A percentile compares a stretch with the other conserved stretches of the same genome.
Evolutionary conservation across 1,140 invertebrate species (phyloP).

Genomic region (Ostrea edulis): DNA sequence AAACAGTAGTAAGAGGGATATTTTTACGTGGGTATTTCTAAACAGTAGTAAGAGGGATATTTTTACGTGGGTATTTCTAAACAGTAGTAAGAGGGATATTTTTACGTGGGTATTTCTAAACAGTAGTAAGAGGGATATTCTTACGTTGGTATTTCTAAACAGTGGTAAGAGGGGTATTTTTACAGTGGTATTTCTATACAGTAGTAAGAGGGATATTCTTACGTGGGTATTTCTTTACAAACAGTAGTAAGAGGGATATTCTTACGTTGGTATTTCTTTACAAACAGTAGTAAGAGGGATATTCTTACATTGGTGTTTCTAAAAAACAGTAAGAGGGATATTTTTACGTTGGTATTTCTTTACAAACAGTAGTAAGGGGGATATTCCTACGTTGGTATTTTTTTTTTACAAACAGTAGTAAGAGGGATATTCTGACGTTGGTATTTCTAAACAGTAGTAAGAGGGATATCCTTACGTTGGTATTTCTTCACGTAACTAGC

Average conservation of each 20-base stretch:
- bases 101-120: neutral
- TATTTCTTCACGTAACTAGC: too few relatives aligned
- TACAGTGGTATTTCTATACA: neutral
- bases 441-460: neutral
- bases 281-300: neutral
- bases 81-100: neutral
- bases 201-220: neutral
- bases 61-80: neutral
- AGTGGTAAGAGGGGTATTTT: neutral
- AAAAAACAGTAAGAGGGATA: neutral
- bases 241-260: neutral
- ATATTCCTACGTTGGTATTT: too few relatives aligned
- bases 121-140: neutral
- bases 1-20: neutral
- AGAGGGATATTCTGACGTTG: too few relatives aligned
- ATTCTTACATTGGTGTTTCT: too few relatives aligned
- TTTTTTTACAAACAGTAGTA: neutral
- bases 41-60: neutral
- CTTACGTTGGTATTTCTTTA: too few relatives aligned
- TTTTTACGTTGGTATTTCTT: too few relatives aligned
- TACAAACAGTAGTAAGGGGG: neutral
- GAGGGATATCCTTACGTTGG: too few relatives aligned
- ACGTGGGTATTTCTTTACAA: neutral
- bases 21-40: too few relatives aligned
- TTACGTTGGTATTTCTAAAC: neutral